Evolutionary conservation across 2,888 invertebrate genomes (phyloP), one percentile per base, ranked within the genome.

Genomic region (Acleris cristana): DNA sequence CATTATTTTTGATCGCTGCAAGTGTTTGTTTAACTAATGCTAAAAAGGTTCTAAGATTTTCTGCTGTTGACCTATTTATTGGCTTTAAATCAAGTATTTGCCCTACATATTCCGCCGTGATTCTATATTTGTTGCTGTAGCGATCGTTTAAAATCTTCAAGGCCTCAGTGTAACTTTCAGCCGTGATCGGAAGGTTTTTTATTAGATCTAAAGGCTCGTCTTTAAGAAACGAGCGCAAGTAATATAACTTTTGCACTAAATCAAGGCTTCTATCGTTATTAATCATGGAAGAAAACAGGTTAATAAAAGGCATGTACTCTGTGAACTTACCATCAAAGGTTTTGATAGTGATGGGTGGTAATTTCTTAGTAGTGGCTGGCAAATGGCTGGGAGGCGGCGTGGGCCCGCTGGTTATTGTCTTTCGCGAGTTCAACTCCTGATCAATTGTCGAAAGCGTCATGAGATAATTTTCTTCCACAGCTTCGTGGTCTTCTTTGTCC

Each of bases 171-270:
- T 72, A 72, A 21, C 71, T 71, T 1, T 67, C 66, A 23, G 26
- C 10, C 2, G 44, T 19, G 1, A 73, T 18, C 3, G 72, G 69
- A 8, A 73, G 58, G 26, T 73, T 73, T 58, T 71, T 70, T 3
- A 73, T 65, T 2, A 71, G 34, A 53, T 71, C 70, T 8, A 64
- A 61, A 12, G 70, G 67, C 23, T 73, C 69, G 10, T 53, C 57
- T 48, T 19, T 48, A 12, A 72, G 34, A 26, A 51, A 71, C 14
- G 62, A 52, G 3, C 69, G n/a, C 8, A 71, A 40, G 44, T 71
- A 71, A 55, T 69, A 64, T 12, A 71, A 49, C 40, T 66, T 69
- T 59, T 70, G 71, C 0, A 70, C 30, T 14, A 48, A 5, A 48
- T 70, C n/a, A 18, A 71, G 7, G 1, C 16, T 21, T n/a, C 52